Percentiles rank a stretch among this genome's conserved stretches.
These are phyloP conservation scores for Entomyzon cyanotis DNA, from an alignment of 2,113 vertebrate species.

Conservation along the genomic window DNA sequence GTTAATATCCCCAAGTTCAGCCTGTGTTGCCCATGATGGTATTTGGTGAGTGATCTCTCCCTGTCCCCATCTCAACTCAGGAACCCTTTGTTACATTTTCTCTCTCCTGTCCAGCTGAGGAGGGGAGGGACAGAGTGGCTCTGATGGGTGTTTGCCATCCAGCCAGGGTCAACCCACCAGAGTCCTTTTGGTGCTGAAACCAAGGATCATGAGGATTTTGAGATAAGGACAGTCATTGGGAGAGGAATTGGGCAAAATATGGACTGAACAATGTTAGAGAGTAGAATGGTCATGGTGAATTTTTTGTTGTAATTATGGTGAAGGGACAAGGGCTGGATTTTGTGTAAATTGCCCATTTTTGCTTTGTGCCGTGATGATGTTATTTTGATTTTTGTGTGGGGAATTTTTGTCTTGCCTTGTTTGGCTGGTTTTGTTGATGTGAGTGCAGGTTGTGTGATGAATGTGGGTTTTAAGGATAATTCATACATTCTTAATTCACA, in stretches of 20 bases:
- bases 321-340: background rate
- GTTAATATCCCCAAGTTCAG: background rate
- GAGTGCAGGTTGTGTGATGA: background rate
- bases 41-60: background rate
- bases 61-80: background rate
- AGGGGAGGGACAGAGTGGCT: background rate
- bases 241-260: background rate
- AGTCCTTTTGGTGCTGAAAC: background rate
- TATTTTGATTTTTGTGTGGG: background rate
- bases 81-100: background rate
- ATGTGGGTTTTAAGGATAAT: background rate
- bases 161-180: background rate
- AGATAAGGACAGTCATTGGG: background rate
- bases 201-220: accelerated
- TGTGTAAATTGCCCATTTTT: background rate
- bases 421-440: background rate
- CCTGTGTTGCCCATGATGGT: accelerated
- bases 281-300: background rate
- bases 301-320: background rate
- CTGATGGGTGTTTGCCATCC: background rate
- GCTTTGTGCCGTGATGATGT: background rate
- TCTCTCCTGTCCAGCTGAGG: background rate
- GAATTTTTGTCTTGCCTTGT: background rate
- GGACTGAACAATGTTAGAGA: background rate
- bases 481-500: background rate